A percentile compares a stretch with the other conserved stretches of the same genome.
Evolutionary conservation across 1,140 invertebrate genomes (phyloP).

Genomic region (Dendrolimus kikuchii): DNA sequence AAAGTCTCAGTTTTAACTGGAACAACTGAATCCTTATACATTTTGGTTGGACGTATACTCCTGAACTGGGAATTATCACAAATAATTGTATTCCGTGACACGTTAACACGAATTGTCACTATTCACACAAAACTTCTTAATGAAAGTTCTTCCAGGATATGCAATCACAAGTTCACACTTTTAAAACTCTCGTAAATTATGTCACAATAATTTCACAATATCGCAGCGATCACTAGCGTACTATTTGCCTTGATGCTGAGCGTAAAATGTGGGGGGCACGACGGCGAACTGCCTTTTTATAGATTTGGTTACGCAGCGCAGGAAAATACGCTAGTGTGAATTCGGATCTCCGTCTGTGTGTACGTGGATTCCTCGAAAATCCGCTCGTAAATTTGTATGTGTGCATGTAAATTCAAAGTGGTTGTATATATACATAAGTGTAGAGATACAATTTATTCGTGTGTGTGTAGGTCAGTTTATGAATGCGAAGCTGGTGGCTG

Average conservation of each 20-base stretch:
- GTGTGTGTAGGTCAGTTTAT: constrained; percentile 10
- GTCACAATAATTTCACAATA: constrained; percentile 66
- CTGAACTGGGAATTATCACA: constrained; percentile 46
- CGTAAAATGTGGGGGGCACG: constrained; percentile 31
- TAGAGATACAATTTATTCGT: constrained; percentile 3
- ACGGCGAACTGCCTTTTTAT: constrained; percentile 28
- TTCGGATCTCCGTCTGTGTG: constrained; percentile 27
- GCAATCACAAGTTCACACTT: constrained; percentile 19
- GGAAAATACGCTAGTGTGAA: constrained; percentile 30
- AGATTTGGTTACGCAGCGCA: constrained; percentile 27
- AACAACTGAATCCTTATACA: constrained; percentile 57
- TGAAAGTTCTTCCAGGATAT: constrained; percentile 17
- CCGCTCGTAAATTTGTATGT: constrained; percentile 17
- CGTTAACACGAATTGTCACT: constrained; percentile 38
- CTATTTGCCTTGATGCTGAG: constrained; percentile 21
- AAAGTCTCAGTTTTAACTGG: constrained; percentile 56
- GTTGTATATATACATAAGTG: not conserved
- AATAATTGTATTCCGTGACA: constrained; percentile 36
- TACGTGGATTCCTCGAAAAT: constrained; percentile 48
- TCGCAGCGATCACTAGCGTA: constrained; percentile 27
- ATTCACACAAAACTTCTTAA: constrained; percentile 33
- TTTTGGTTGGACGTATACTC: constrained; percentile 50
- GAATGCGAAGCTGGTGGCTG: constrained; percentile 7
- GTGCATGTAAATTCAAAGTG: constrained; percentile 2
- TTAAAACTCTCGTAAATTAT: constrained; percentile 35